Evolutionary conservation across 1,140 invertebrate species (phyloP).

Genomic region (Proctacanthus coquilletti): DNA sequence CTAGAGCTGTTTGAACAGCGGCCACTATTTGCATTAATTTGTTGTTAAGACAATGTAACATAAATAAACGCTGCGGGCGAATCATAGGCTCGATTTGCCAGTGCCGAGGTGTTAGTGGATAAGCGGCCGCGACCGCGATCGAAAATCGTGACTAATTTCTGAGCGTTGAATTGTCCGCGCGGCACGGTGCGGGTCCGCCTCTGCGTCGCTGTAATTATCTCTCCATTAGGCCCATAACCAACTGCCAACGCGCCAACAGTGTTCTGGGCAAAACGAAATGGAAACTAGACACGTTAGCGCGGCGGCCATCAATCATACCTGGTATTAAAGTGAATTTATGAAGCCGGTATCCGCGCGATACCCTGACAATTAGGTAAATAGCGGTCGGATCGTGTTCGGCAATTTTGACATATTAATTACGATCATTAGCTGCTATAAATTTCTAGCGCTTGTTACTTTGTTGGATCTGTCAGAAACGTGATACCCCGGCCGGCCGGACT

Average conservation of each 20-base stretch:
- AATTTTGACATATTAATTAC: constrained; percentile 1
- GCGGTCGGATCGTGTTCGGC: not conserved
- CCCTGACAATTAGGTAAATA: constrained; percentile 1
- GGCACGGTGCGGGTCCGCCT: no score
- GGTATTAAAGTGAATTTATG: not conserved
- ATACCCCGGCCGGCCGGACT: not conserved
- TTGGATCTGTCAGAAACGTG: not conserved
- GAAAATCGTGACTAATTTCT: constrained; percentile 1
- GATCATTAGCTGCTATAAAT: not conserved
- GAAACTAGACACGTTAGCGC: no score
- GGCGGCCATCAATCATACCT: not conserved
- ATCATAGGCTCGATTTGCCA: no score
- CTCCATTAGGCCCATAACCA: not conserved
- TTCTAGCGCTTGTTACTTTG: not conserved
- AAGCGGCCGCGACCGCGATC: no score
- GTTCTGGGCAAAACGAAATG: not conserved
- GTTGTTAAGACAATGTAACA: no score
- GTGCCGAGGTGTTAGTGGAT: no score
- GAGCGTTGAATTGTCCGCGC: no score
- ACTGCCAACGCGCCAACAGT: not conserved
- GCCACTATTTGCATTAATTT: no score
- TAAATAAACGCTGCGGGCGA: no score
- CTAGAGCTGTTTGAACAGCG: no score
- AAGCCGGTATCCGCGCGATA: not conserved
- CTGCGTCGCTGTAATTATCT: not conserved